Conservation (phyloP, 1,140 invertebrate genomes). For the Diachasma alloeum region DNA sequence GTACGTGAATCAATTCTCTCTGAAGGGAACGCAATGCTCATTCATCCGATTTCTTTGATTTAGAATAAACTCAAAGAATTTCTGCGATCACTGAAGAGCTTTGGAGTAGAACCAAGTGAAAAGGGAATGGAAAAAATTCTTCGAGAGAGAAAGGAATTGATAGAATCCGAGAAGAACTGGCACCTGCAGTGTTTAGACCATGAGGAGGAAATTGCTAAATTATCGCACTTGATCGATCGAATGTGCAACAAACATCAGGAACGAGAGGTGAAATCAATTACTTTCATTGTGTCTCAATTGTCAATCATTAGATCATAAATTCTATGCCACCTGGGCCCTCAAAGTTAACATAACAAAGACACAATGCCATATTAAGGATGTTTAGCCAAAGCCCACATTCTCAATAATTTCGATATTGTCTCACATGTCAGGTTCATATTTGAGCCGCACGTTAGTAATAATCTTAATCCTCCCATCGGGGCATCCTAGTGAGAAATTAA, state of each 20-base stretch:
- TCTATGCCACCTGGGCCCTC: too few relatives aligned
- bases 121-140: conserved; percentile 8
- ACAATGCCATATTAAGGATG: too few relatives aligned
- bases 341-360: too few relatives aligned
- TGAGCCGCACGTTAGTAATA: too few relatives aligned
- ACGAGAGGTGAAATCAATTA: neutral
- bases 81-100: neutral
- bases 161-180: neutral
- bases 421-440: too few relatives aligned
- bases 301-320: too few relatives aligned
- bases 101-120: neutral
- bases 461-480: too few relatives aligned
- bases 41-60: neutral
- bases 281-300: neutral
- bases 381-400: too few relatives aligned
- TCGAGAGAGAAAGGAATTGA: neutral
- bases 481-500: too few relatives aligned
- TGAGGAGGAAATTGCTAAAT: conserved; percentile 9
- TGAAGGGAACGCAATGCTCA: neutral
- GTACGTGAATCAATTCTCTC: neutral
- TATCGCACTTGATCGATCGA: neutral
- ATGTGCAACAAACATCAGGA: conserved; percentile 4
- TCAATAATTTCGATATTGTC: too few relatives aligned
- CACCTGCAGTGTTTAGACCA: neutral
- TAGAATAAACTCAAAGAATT: conserved; percentile 8